These are phyloP conservation scores for Spea bombifrons DNA, from an alignment of 2,113 vertebrate genomes.

Conservation along the genomic window DNA sequence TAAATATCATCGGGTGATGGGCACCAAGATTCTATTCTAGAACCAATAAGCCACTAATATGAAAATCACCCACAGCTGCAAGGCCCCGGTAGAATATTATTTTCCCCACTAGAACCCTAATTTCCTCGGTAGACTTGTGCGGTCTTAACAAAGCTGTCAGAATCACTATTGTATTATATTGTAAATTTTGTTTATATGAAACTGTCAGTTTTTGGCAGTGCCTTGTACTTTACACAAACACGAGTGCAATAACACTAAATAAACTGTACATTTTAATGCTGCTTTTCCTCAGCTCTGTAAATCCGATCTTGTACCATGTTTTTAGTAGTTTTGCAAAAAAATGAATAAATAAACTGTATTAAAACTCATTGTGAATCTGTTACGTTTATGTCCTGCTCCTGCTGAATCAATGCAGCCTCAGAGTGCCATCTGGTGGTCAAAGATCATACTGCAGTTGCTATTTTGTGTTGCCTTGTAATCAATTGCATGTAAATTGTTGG, in stretches of 20 bases:
- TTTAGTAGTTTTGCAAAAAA: constrained; percentile 71
- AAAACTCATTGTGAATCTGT: constrained; percentile 48
- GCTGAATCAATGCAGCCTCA: not conserved
- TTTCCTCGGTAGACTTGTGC: constrained; percentile 48
- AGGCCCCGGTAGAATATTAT: not conserved
- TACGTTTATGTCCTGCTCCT: not conserved
- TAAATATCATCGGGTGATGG: too few species aligned
- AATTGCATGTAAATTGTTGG: too few species aligned
- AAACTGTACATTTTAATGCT: constrained; percentile 71
- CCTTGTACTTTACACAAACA: constrained; percentile 72
- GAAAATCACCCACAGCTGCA: not conserved
- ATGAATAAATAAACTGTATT: constrained; percentile 71
- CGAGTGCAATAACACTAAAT: constrained; percentile 76
- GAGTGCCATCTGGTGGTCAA: constrained; percentile 1
- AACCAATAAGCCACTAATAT: too few species aligned
- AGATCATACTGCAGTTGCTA: too few species aligned
- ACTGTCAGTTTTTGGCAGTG: constrained; percentile 62
- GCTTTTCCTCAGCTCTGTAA: constrained; percentile 67
- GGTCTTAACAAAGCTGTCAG: constrained; percentile 51
- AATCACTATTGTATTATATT: constrained; percentile 70
- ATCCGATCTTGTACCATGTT: constrained; percentile 65
- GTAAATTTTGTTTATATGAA: constrained; percentile 76
- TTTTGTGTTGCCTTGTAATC: too few species aligned
- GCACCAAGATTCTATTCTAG: too few species aligned
- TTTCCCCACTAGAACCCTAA: not conserved